Conservation (phyloP, 2,797 vertebrate genomes). For the Rhynchonycteris naso region DNA sequence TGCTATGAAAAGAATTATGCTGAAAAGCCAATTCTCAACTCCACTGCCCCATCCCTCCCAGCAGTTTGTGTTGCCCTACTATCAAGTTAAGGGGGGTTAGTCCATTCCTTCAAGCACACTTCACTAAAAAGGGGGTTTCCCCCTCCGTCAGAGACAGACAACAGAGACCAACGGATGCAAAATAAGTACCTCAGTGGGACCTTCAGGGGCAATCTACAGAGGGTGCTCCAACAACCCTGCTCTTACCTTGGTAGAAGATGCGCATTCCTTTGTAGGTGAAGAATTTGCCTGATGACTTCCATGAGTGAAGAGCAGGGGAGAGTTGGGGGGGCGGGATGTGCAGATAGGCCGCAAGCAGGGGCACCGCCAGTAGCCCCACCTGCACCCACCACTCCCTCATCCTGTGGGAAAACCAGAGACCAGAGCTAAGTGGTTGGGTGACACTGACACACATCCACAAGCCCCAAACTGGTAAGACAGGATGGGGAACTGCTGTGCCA, state of each 20-base stretch:
- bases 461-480: neutral
- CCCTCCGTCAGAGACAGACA: neutral
- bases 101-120: neutral
- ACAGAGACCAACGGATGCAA: neutral
- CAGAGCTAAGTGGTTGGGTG: neutral
- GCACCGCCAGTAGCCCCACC: conserved; percentile 90
- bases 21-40: neutral
- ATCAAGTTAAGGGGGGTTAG: neutral
- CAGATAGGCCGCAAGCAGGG: conserved; percentile 94
- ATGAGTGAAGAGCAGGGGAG: conserved; percentile 91
- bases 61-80: neutral
- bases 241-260: conserved; percentile 94
- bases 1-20: neutral
- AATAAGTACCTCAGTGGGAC: neutral
- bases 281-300: conserved; percentile 89
- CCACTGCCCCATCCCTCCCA: neutral
- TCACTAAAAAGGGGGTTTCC: neutral
- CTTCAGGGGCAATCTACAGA: fast-evolving
- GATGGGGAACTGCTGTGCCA: neutral
- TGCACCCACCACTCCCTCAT: conserved; percentile 98
- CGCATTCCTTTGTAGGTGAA: conserved; percentile 91
- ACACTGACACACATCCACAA: neutral
- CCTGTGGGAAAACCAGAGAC: conserved; percentile 77
- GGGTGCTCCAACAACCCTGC: neutral
- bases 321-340: conserved; percentile 94